These are phyloP conservation scores for Euplexia lucipara DNA, from an alignment of 2,888 invertebrate genomes.

Conservation along the genomic window DNA sequence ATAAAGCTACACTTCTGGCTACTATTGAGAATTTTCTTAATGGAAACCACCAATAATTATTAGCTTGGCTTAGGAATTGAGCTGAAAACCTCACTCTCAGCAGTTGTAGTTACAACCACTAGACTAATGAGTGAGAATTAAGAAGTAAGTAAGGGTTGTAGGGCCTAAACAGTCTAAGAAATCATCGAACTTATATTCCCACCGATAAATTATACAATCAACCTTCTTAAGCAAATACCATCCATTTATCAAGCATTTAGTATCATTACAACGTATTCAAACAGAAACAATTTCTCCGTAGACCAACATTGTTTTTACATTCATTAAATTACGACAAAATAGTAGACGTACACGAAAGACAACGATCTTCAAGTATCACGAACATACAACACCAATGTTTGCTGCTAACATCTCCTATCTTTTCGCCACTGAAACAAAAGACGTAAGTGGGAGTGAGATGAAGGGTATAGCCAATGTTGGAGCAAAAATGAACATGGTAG, in stretches of 20 bases:
- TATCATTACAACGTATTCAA: slow-evolving; percentile 58
- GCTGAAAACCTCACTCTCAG: too few species aligned
- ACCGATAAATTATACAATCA: not conserved
- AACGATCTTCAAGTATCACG: slow-evolving; percentile 64
- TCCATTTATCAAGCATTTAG: slow-evolving; percentile 49
- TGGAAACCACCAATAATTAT: too few species aligned
- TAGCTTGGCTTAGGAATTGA: too few species aligned
- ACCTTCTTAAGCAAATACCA: slow-evolving; percentile 24
- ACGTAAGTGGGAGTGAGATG: slow-evolving; percentile 27
- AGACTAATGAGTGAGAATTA: not conserved
- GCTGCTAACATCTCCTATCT: not conserved
- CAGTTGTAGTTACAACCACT: too few species aligned
- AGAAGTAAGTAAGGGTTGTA: not conserved
- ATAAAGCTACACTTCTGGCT: too few species aligned
- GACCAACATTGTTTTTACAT: slow-evolving; percentile 62
- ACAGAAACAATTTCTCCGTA: slow-evolving; percentile 60
- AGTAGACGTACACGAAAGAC: slow-evolving; percentile 66
- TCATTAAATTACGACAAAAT: slow-evolving; percentile 68
- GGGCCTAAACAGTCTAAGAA: not conserved
- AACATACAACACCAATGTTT: slow-evolving; percentile 49
- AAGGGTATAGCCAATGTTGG: slow-evolving; percentile 56
- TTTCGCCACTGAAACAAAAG: not conserved
- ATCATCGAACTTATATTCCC: not conserved
- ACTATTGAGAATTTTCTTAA: too few species aligned
- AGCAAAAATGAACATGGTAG: slow-evolving; percentile 53